Evolutionary conservation across 92 coral and sea anemone species (phyloP).

Genomic region (Palythoa grandis): DNA sequence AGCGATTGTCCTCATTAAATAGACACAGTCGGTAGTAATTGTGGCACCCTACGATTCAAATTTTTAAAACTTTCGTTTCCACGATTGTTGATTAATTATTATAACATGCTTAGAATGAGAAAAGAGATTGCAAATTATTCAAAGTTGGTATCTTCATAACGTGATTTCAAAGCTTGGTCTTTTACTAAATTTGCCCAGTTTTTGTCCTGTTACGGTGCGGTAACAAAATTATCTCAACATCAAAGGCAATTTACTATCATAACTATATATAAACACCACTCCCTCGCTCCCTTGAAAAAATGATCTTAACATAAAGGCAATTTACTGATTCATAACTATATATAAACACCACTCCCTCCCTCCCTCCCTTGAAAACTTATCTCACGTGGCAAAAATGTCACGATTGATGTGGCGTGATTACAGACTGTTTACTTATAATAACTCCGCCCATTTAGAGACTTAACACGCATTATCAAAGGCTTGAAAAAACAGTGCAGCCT

Average conservation of each 20-base stretch:
- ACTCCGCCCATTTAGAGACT: not conserved
- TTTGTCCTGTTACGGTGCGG: too few relatives aligned
- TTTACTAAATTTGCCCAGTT: too few relatives aligned
- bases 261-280: too few relatives aligned
- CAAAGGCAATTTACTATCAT: not conserved
- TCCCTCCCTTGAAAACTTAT: not conserved
- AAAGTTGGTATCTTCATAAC: not conserved
- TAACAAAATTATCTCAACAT: not conserved
- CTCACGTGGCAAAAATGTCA: not conserved
- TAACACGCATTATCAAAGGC: not conserved
- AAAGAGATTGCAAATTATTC: not conserved
- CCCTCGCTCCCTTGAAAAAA: not conserved
- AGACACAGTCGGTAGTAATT: too few relatives aligned
- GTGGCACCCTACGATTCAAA: too few relatives aligned
- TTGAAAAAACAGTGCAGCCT: not conserved
- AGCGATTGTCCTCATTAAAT: too few relatives aligned
- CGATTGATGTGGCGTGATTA: constrained; percentile 13
- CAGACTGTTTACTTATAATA: not conserved
- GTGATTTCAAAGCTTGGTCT: too few relatives aligned
- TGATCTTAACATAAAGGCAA: not conserved
- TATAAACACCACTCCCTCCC: not conserved
- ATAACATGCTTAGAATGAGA: not conserved
- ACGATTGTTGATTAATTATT: too few relatives aligned
- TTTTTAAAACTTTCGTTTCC: too few relatives aligned
- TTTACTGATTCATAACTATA: not conserved